Base-by-base conservation (phyloP, 2,113 vertebrate species). In the Arothron firmamentum region DNA sequence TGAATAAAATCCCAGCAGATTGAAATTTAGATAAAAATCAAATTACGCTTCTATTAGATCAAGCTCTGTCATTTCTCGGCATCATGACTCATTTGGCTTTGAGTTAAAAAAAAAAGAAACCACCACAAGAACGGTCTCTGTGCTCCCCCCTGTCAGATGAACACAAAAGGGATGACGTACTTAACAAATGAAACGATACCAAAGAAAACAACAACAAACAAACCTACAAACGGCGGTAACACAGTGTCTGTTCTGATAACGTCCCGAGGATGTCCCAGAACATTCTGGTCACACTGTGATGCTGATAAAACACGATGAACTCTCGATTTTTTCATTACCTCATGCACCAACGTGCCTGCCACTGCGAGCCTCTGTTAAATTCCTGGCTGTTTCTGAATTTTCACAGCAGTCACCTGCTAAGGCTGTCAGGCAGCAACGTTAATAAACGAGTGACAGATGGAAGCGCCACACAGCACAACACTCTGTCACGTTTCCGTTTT, bases 401-500 rank as follows among this genome's bases (percentile, higher is more conserved):
- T 23, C 21, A 23, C 42, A 15, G 42, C 42, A 12, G 12, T 9
- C 42, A 6, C 42, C 3, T 43, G 42, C 15, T 23, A 50, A 17
- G 42, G n/a, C 23, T 34, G 28, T 1, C 8, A 6, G 20, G 8
- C 5, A 23, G n/a, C 2, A 0, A n/a, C 34, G 41, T 11, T n/a
- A 1, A 20, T 38, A 4, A 45, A 53, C 2, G 28, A 43, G 28
- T 49, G 14, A 20, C 31, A 51, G 23, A 11, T 10, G 10, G 9
- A 45, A 16, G 16, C 43, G 7, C 14, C 48, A 17, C 49, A 41
- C 19, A 62, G 1, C 34, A 46, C 20, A 56, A 59, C 19, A 42
- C 20, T 28, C 12, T 79, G 80, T 87, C 72, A 88, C 83, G 34
- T 55, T 79, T 54, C 64, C 87, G 79, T 61, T 85, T 88, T 2